Percentiles rank a stretch among this genome's conserved stretches.
Evolutionary conservation across 2,888 invertebrate species (phyloP).

Genomic region (Eugnorisma glareosa): DNA sequence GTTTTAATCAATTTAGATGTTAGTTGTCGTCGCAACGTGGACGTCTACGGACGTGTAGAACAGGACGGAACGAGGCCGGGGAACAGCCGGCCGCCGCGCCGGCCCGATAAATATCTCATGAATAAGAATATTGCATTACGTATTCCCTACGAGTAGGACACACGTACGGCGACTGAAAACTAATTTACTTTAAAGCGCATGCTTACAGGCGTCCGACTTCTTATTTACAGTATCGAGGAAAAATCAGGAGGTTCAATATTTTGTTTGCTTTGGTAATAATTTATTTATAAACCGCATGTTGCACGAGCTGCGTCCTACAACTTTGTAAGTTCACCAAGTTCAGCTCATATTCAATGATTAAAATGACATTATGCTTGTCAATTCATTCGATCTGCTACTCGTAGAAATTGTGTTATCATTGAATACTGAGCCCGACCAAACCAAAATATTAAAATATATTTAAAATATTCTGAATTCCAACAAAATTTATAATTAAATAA

Average conservation of each 20-base stretch:
- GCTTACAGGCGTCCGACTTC: constrained; percentile 45
- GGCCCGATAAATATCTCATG: constrained; percentile 84
- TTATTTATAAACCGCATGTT: constrained; percentile 9
- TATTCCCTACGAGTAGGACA: constrained; percentile 73
- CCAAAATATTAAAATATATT: neutral
- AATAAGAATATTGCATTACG: constrained; percentile 87
- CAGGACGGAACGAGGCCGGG: constrained; percentile 32
- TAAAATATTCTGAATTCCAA: constrained; percentile 22
- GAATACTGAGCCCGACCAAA: constrained; percentile 5
- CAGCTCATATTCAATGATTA: constrained; percentile 6
- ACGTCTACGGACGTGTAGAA: constrained; percentile 28
- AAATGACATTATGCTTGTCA: neutral
- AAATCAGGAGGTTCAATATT: constrained; percentile 22
- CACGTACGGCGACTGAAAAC: constrained; percentile 69
- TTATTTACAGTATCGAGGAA: constrained; percentile 25
- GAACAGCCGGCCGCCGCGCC: constrained; percentile 64
- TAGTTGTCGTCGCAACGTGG: constrained; percentile 36
- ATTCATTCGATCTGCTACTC: neutral
- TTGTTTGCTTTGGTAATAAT: neutral
- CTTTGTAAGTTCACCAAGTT: constrained; percentile 1
- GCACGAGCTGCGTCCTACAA: neutral
- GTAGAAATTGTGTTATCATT: neutral
- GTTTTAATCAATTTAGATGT: constrained; percentile 62
- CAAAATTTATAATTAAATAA: constrained; percentile 4
- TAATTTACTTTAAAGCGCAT: constrained; percentile 73